Evolutionary conservation across 2,888 invertebrate genomes (phyloP).

Genomic region (Caenorhabditis macrosperma): DNA sequence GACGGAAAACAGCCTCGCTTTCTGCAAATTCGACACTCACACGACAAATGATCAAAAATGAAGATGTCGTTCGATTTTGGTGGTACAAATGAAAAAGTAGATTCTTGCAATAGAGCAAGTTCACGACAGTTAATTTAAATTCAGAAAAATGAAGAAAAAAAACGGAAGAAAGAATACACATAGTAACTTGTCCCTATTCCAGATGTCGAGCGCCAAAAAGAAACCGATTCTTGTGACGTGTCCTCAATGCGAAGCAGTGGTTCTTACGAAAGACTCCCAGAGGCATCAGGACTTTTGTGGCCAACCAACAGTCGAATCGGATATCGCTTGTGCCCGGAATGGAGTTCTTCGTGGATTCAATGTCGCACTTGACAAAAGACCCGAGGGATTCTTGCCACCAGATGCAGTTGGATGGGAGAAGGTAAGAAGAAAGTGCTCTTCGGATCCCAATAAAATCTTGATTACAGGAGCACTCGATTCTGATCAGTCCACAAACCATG

Average conservation of each 20-base stretch:
- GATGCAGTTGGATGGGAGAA: slow-evolving; percentile 65
- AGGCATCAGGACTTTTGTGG: slow-evolving; percentile 52
- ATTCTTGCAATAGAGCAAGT: not conserved
- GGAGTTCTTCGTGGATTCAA: slow-evolving; percentile 46
- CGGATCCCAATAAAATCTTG: not conserved
- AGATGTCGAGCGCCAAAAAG: slow-evolving; percentile 57
- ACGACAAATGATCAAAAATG: slow-evolving; percentile 15
- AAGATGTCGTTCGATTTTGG: not conserved
- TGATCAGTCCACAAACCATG: slow-evolving; percentile 71
- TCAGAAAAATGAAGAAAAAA: not conserved
- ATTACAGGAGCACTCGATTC: slow-evolving; percentile 61
- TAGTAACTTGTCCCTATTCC: not conserved
- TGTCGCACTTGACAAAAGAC: slow-evolving; percentile 33
- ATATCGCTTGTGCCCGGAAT: slow-evolving; percentile 22
- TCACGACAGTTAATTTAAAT: not conserved
- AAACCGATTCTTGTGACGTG: slow-evolving; percentile 46
- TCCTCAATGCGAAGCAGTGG: slow-evolving; percentile 26
- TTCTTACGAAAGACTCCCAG: slow-evolving; percentile 49
- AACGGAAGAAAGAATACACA: not conserved
- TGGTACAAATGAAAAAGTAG: not conserved
- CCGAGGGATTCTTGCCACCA: slow-evolving; percentile 51
- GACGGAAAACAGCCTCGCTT: not conserved
- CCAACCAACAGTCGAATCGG: slow-evolving; percentile 6
- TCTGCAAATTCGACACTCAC: not conserved
- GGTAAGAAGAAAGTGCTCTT: slow-evolving; percentile 8